Evolutionary conservation across 2,113 vertebrate genomes (phyloP), one percentile per base, ranked within the genome.

Genomic region (Hirundichthys speculiger): DNA sequence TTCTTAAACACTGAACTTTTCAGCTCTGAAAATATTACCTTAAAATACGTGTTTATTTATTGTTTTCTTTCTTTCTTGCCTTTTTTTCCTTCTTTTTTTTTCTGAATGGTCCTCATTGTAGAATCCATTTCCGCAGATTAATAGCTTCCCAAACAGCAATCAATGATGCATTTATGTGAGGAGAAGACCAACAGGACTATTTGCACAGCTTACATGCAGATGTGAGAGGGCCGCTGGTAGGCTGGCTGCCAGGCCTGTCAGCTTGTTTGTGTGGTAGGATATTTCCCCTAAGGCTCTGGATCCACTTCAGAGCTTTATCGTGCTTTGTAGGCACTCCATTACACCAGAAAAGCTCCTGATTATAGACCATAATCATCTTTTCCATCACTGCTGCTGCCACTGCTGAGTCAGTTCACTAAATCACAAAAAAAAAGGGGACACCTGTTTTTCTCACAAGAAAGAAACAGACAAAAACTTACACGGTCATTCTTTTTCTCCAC

Each of bases 51-150:
- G 89, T 80, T 74, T 82, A 80, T 73, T 77, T 60, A 58, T 46
- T 48, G 40, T 75, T 66, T 51, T 13, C 3, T 22, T 7, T 10
- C 6, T 10, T 7, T 34, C 6, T 34, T 34, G 11, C 30, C 30
- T 34, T 34, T 34, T 10, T 53, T 60, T 45, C 53, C 25, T 41
- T 38, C 15, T 24, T 51, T 50, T 73, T 77, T 86, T 88, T 90
- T 86, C 83, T 90, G 80, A 88, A 92, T 92, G 87, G 85, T 74
- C 73, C 74, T 82, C 86, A 78, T 86, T 91, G 88, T 84, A 69
- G 85, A 91, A 89, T 92, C 87, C 88, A 91, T 93, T 93, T 89
- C 90, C 89, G 83, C 77, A 85, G 90, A 91, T 92, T 89, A 91
- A 90, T 89, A 86, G 89, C 87, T 92, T 91, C 90, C 86, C 84